Base-by-base conservation (phyloP, 2,888 invertebrate genomes). In the Phengaris arion region DNA sequence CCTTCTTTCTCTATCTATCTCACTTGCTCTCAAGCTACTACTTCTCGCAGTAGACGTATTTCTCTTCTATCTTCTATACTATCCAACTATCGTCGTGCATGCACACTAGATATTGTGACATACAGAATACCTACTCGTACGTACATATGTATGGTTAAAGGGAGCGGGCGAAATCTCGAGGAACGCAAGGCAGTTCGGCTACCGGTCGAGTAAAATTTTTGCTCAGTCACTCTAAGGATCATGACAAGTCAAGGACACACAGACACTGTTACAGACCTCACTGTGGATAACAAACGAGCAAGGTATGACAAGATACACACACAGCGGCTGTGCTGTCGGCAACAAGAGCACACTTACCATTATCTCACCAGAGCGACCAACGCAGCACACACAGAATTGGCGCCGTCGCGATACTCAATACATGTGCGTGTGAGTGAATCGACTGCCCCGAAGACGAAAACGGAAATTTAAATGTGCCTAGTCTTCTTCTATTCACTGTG, bases 381-480 rank as follows among this genome's bases (percentile, higher is more conserved):
- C 83, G 90, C 88, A 87, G 89, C 89, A 89, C 90, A 91, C 89
- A 91, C 86, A 90, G 87, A 88, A 89, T 88, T 88, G 89, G 89
- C 90, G 92, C 91, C 92, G 90, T 94, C 94, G 91, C 90, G 86
- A 87, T 90, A 90, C 92, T 95, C 95, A 95, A 94, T 95, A 95
- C 95, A 95, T 95, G 95, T 95, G 95, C 93, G 93, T 95, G 95
- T 95, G 95, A 95, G 95, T 95, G 94, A 91, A 86, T 85, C 85
- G 85, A 86, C 84, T 84, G 83, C 86, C 84, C 85, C 84, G 84
- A 85, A 85, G 87, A 86, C 83, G 80, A 83, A 81, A 79, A 82
- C 81, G 78, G 80, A 74, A 57, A 68, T 81, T 80, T 81, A 77
- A 75, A 78, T 78, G 81, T 80, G 85, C 83, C 78, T 85, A 84